Conservation (phyloP, 2,888 invertebrate genomes). For the Chaetoderma sp. region DNA sequence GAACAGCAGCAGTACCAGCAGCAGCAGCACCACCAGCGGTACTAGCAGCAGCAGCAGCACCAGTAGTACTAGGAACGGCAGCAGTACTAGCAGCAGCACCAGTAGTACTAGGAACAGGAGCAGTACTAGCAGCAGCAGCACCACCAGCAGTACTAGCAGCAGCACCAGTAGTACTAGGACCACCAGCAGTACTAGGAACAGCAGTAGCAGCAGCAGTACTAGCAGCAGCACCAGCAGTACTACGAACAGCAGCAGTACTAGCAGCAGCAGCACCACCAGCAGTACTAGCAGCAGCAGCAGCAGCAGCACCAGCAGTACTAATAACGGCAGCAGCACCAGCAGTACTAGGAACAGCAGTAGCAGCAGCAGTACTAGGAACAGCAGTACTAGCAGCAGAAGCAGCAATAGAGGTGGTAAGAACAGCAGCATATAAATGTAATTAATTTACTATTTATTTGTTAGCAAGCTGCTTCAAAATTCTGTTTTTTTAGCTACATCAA, state of each 20-base stretch:
- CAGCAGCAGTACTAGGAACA: not conserved
- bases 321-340: not conserved
- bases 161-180: not conserved
- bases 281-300: not conserved
- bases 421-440: not conserved
- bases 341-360: not conserved
- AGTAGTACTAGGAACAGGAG: not conserved
- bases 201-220: not conserved
- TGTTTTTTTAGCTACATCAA: no score
- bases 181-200: not conserved
- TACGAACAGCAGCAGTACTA: not conserved
- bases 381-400: not conserved
- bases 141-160: not conserved
- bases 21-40: no score
- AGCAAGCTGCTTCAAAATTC: no score
- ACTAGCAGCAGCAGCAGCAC: no score
- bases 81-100: no score
- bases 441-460: no score
- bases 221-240: not conserved
- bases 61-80: no score
- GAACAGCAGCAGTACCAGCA: no score
- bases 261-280: not conserved
- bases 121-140: not conserved
- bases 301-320: not conserved
- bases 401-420: not conserved